Base-by-base conservation (phyloP, 2,888 invertebrate genomes). In the Ceratothoa steindachneri region DNA sequence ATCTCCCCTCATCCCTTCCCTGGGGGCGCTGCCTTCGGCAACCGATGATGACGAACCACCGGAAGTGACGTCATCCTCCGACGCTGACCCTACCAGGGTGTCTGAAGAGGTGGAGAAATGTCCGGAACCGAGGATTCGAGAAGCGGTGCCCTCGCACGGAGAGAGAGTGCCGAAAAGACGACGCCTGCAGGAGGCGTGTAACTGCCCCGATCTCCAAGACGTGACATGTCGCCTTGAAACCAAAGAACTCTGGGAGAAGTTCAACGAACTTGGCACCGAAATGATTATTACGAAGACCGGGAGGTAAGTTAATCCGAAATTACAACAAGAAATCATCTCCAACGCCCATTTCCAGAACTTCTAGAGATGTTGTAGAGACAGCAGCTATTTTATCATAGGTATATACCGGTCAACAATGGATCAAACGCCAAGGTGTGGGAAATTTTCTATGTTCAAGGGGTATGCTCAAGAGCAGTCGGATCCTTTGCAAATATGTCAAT, bases 191-290 rank as follows among this genome's bases (percentile, higher is more conserved):
- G 75, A 70, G 24, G 69, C 75, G 19, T 93, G 75, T 87, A 93
- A 92, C 82, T 91, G 93, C 84, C 93, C 93, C 82, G 93, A 93
- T 82, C 88, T 93, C 83, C 87, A 89, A 81, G 90, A 90, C 82
- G 91, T 95, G 81, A 91, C 93, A 82, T 97, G 97, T 85, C 92
- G 93, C 82, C 87, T 97, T 81, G 97, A 97, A 86, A 96, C 95
- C 71, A 95, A 95, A 85, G 97, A 97, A 82, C 87, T 97, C 15
- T 97, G 97, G 97, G 94, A 95, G 86, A 96, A 96, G 86, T 97
- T 97, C 86, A 83, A 84, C 81, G 85, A 87, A 69, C 83, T 87
- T 30, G 87, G 87, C 22, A 87, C 87, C 0, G 87, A 87, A 82
- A 87, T 88, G 87, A 87, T 87, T 81, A 88, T 88, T 81, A 87